Percentiles rank a stretch among this genome's conserved stretches.
Conservation (phyloP, 30 jellyfish, hydroid and myxozoan genomes). For the Hydractinia symbiolongicarpus region DNA sequence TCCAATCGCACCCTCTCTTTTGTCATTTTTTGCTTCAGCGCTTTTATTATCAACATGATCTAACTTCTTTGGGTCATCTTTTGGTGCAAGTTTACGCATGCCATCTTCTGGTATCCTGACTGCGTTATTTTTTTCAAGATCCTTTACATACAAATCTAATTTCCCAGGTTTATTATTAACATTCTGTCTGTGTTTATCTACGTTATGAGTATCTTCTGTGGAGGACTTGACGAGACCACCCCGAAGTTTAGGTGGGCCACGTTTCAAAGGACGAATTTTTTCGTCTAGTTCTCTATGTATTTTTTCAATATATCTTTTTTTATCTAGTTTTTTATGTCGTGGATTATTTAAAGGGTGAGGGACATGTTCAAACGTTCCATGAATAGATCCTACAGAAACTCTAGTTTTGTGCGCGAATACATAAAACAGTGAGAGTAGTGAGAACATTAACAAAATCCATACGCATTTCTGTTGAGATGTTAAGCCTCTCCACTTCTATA, state of each 20-base stretch:
- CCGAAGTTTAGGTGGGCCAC: slow-evolving; percentile 70
- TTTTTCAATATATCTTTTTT: slow-evolving; percentile 12
- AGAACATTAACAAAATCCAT: slow-evolving; percentile 23
- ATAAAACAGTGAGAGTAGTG: slow-evolving; percentile 39
- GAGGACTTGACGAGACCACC: not conserved
- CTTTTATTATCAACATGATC: not conserved
- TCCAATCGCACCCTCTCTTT: not conserved
- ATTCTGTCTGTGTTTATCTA: not conserved
- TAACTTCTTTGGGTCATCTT: not conserved
- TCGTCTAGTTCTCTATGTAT: slow-evolving; percentile 27
- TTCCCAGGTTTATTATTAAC: not conserved
- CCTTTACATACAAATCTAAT: not conserved
- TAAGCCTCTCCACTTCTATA: slow-evolving; percentile 69
- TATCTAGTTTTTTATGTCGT: slow-evolving; percentile 15
- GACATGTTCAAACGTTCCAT: slow-evolving; percentile 35
- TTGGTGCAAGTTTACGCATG: not conserved
- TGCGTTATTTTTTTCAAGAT: not conserved
- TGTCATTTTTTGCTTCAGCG: slow-evolving; percentile 1
- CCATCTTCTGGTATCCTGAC: not conserved
- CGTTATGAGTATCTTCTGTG: not conserved
- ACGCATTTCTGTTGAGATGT: slow-evolving; percentile 59
- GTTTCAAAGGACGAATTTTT: slow-evolving; percentile 32
- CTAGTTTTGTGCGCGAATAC: slow-evolving; percentile 39
- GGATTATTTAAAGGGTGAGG: slow-evolving; percentile 40
- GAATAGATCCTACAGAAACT: slow-evolving; percentile 53